These are phyloP conservation scores for Calameuta pallipes DNA, from an alignment of 2,888 invertebrate genomes.

Conservation along the genomic window DNA sequence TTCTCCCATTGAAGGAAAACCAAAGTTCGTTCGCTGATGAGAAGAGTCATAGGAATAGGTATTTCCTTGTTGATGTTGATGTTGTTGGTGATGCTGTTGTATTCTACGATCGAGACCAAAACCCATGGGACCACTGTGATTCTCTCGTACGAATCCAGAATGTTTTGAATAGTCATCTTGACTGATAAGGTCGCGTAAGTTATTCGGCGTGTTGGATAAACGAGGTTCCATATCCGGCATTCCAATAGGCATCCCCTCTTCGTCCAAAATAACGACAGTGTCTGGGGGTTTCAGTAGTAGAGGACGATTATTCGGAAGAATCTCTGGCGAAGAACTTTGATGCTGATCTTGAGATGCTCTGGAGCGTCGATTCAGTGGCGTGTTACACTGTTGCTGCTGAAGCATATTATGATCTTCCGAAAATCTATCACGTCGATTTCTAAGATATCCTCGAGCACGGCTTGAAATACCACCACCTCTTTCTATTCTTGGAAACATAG, in stretches of 20 bases:
- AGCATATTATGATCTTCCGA: conserved; percentile 43
- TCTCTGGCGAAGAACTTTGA: conserved; percentile 39
- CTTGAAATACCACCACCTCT: conserved; percentile 33
- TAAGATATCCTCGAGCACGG: conserved; percentile 47
- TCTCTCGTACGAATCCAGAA: background rate
- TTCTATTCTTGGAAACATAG: conserved; percentile 48
- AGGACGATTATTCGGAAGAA: conserved; percentile 36
- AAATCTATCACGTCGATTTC: conserved; percentile 51
- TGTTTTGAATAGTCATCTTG: background rate
- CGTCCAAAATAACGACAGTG: conserved; percentile 48
- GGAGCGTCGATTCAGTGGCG: conserved; percentile 39
- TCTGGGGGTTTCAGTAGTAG: conserved; percentile 46
- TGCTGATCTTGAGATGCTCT: conserved; percentile 21
- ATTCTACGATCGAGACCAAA: conserved; percentile 15
- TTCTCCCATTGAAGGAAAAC: background rate
- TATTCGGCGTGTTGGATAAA: conserved; percentile 9
- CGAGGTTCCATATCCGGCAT: conserved; percentile 37
- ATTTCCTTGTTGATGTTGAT: background rate
- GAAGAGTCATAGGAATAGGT: background rate
- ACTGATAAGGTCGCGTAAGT: background rate
- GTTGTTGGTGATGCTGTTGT: background rate
- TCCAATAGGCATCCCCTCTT: conserved; percentile 47
- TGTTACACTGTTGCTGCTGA: conserved; percentile 34
- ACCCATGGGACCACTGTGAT: background rate
- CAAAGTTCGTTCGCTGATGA: background rate